These are phyloP conservation scores for Gari tellinella DNA, from an alignment of 2,888 invertebrate genomes.

Conservation along the genomic window DNA sequence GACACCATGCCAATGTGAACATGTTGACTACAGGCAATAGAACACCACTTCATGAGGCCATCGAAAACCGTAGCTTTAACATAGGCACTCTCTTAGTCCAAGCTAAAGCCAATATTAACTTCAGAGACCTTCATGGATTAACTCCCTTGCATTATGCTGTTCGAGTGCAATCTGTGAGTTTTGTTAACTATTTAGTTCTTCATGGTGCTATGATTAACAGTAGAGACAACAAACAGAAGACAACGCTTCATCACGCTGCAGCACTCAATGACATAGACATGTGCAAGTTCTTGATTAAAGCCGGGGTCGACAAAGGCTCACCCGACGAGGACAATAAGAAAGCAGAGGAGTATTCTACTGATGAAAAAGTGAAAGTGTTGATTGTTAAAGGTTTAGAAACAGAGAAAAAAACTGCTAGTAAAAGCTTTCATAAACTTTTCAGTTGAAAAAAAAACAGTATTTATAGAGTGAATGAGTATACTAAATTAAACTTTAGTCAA, in stretches of 20 bases:
- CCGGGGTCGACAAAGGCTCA: constrained; percentile 64
- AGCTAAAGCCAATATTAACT: constrained; percentile 71
- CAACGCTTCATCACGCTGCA: constrained; percentile 73
- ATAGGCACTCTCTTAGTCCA: constrained; percentile 67
- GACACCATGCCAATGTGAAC: constrained; percentile 71
- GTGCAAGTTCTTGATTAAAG: constrained; percentile 60
- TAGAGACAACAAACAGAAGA: constrained; percentile 70
- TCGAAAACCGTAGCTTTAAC: constrained; percentile 63
- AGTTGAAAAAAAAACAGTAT: no score
- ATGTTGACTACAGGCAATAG: constrained; percentile 71
- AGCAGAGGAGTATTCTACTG: constrained; percentile 64
- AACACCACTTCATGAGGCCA: constrained; percentile 73
- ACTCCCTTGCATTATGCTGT: constrained; percentile 74
- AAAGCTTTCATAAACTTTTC: no score
- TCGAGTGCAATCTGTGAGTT: constrained; percentile 60
- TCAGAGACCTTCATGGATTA: constrained; percentile 74
- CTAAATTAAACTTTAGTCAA: no score
- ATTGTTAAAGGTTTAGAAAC: neutral
- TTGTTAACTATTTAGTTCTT: constrained; percentile 63
- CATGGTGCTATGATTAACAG: constrained; percentile 69
- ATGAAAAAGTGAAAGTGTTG: constrained; percentile 36
- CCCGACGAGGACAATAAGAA: constrained; percentile 67
- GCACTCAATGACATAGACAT: constrained; percentile 56
- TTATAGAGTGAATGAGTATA: no score
- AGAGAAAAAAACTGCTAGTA: no score